Conservation (phyloP, 2,888 invertebrate genomes). For the Pteria penguin region DNA sequence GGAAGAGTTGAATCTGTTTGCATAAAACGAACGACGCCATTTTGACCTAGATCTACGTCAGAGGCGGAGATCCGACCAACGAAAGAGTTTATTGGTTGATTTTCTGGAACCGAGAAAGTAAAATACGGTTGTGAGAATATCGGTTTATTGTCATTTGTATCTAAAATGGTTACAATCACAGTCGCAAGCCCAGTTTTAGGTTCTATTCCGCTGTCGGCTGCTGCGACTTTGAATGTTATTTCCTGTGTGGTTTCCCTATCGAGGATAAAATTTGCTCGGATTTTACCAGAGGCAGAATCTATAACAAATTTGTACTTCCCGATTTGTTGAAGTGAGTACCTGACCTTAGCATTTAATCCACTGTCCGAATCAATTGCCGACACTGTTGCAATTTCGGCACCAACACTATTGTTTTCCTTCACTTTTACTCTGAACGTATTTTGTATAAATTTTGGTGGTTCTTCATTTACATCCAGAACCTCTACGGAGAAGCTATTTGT, state of each 20-base stretch:
- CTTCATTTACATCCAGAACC: conserved; percentile 93
- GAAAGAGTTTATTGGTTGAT: conserved; percentile 41
- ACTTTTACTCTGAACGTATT: conserved; percentile 58
- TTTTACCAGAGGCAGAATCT: conserved; percentile 59
- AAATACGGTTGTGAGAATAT: conserved; percentile 52
- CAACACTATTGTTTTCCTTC: conserved; percentile 63
- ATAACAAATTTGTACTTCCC: conserved; percentile 56
- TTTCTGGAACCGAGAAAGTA: conserved; percentile 54
- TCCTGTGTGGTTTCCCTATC: conserved; percentile 63
- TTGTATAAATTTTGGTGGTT: conserved; percentile 89
- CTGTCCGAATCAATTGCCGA: conserved; percentile 60
- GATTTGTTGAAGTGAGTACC: conserved; percentile 51
- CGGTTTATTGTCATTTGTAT: conserved; percentile 58
- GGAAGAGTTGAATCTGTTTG: conserved; percentile 46
- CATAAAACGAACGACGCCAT: conserved; percentile 54
- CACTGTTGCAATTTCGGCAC: conserved; percentile 58
- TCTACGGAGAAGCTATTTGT: conserved; percentile 56
- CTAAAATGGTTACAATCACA: conserved; percentile 52
- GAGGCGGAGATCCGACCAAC: conserved; percentile 52
- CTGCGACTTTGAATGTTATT: conserved; percentile 57
- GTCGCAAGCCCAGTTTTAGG: conserved; percentile 44
- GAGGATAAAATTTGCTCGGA: conserved; percentile 59
- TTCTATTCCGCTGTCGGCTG: conserved; percentile 57
- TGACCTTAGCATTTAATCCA: conserved; percentile 61
- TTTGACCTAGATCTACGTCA: conserved; percentile 61